Evolutionary conservation across 2,888 invertebrate genomes (phyloP).

Genomic region (Sesia bembeciformis): DNA sequence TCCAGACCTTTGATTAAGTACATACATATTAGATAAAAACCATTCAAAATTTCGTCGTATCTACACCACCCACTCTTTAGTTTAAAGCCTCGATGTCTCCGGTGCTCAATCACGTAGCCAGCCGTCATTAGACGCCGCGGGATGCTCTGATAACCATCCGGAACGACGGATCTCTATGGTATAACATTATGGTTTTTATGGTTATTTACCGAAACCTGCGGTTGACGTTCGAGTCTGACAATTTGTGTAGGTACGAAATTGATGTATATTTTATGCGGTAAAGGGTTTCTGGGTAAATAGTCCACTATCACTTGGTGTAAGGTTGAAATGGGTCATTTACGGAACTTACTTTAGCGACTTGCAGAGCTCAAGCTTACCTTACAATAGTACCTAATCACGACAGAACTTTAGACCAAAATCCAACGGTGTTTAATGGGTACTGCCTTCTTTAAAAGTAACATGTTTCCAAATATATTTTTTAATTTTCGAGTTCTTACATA

Average conservation of each 20-base stretch:
- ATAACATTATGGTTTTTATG: neutral
- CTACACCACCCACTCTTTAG: neutral
- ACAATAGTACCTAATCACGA: too few species aligned
- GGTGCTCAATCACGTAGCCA: slow-evolving; percentile 29
- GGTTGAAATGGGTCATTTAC: too few species aligned
- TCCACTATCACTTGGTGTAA: too few species aligned
- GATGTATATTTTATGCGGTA: neutral
- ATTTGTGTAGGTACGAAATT: neutral
- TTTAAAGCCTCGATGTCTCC: slow-evolving; percentile 12
- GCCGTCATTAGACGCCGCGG: slow-evolving; percentile 20
- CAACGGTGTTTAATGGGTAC: too few species aligned
- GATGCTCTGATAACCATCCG: slow-evolving; percentile 41
- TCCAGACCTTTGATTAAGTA: too few species aligned
- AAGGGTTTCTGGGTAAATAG: neutral
- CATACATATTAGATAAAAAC: too few species aligned
- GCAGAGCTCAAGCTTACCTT: too few species aligned
- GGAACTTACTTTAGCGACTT: too few species aligned
- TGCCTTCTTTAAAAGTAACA: too few species aligned
- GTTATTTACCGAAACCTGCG: slow-evolving; percentile 27
- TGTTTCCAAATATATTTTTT: too few species aligned
- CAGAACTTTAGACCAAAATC: too few species aligned
- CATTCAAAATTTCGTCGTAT: neutral
- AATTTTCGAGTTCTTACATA: too few species aligned
- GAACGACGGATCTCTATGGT: slow-evolving; percentile 12
- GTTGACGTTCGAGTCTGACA: slow-evolving; percentile 6